phyloP scores from a whole-genome alignment of 2,888 invertebrate species.

The Caenorhabditis sinica region DNA sequence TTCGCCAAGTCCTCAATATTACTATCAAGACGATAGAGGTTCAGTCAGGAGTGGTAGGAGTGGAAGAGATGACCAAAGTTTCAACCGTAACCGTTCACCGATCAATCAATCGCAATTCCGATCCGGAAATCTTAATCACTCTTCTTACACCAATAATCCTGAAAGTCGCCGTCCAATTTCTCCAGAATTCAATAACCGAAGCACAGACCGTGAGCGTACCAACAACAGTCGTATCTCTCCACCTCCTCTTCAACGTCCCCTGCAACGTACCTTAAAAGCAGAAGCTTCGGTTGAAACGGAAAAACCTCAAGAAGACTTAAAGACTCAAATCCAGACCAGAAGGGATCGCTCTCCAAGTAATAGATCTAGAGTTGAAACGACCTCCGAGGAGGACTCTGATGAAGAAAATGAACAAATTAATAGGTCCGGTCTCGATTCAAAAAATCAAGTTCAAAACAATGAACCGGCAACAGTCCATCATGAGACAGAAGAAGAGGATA shows the following conservation, averaged over 20 bases:
- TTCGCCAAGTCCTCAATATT: background rate
- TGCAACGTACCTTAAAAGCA: background rate
- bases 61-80: background rate
- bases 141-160: background rate
- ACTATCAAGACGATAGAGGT: background rate
- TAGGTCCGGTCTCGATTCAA: background rate
- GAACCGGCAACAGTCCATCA: background rate
- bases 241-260: background rate
- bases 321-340: no score
- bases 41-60: background rate
- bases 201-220: background rate
- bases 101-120: background rate
- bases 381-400: background rate
- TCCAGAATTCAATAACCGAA: background rate
- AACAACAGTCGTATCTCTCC: background rate
- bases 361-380: background rate
- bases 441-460: background rate
- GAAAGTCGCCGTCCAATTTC: background rate
- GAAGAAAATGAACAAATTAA: background rate
- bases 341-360: background rate
- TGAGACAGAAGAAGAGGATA: background rate
- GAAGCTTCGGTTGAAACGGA: background rate
- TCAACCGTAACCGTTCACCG: background rate
- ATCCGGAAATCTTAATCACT: background rate
- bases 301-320: background rate